Percentiles rank a stretch among this genome's conserved stretches.
These are phyloP conservation scores for Cyphomyrus discorhynchus DNA, from an alignment of 2,113 vertebrate species.

Conservation along the genomic window DNA sequence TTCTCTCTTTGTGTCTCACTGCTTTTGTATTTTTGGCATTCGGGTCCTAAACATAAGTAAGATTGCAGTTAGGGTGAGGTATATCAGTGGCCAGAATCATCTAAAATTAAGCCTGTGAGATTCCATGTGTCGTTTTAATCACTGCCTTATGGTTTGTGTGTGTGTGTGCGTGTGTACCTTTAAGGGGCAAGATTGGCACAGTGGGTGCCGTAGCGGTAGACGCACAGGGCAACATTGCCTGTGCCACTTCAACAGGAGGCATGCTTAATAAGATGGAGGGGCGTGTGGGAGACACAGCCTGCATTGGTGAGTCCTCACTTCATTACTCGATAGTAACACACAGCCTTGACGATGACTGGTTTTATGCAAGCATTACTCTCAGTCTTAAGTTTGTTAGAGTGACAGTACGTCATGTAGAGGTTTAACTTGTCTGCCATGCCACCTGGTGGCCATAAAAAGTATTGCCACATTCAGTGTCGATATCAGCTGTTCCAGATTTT, in stretches of 20 bases:
- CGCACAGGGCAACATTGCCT: constrained; percentile 65
- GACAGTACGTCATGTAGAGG: background rate
- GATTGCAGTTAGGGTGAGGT: background rate
- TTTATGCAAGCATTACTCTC: background rate
- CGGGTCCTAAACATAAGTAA: background rate
- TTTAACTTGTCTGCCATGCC: constrained; percentile 11
- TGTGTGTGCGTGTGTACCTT: constrained; percentile 32
- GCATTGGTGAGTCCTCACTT: constrained; percentile 57
- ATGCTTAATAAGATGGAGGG: constrained; percentile 76
- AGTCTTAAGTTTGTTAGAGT: background rate
- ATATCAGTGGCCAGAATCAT: background rate
- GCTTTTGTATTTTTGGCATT: background rate
- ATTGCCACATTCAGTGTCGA: background rate
- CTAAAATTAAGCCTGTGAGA: background rate
- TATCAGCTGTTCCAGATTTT: background rate
- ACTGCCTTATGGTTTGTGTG: background rate
- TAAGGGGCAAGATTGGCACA: constrained; percentile 72
- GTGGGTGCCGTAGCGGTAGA: constrained; percentile 74
- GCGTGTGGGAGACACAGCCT: constrained; percentile 73
- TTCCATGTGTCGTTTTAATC: background rate
- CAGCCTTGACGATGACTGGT: background rate
- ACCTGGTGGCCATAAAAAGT: constrained; percentile 22
- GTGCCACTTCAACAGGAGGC: constrained; percentile 71
- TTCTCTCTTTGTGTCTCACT: background rate
- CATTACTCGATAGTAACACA: background rate